A percentile compares a stretch with the other conserved stretches of the same genome.
Conservation (phyloP, 2,888 invertebrate genomes). For the Anodontia alba region DNA sequence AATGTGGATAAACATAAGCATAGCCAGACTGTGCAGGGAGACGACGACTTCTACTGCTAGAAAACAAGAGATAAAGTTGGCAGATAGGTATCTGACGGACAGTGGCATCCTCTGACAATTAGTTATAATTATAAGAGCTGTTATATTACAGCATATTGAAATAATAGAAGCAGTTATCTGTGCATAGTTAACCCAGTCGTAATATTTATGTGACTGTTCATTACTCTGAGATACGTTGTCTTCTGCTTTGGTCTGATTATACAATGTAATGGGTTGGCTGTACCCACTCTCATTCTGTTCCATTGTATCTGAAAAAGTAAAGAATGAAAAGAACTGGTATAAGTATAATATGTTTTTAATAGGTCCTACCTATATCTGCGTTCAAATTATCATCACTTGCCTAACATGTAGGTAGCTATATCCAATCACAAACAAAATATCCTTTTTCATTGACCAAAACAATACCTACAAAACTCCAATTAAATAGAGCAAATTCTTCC, state of each 20-base stretch:
- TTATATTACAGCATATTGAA: background rate
- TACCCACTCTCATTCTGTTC: background rate
- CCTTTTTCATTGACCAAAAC: too few species aligned
- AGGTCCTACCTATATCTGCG: too few species aligned
- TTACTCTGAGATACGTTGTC: background rate
- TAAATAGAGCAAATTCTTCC: too few species aligned
- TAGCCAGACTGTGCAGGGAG: background rate
- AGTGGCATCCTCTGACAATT: background rate
- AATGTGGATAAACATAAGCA: background rate
- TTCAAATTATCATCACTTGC: too few species aligned
- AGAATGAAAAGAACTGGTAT: too few species aligned
- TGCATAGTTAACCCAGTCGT: background rate
- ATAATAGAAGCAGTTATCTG: background rate
- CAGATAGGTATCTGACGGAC: background rate
- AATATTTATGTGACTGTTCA: background rate
- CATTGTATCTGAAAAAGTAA: background rate
- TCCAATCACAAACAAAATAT: too few species aligned
- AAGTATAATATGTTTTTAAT: too few species aligned
- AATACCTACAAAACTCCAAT: too few species aligned
- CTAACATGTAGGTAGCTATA: too few species aligned
- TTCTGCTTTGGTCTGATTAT: background rate
- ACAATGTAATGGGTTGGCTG: background rate
- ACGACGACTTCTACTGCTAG: background rate
- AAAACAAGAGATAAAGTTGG: background rate
- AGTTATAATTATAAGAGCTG: background rate